Percentiles rank a stretch among this genome's conserved stretches.
Conservation (phyloP, 2,113 vertebrate genomes). For the Triplophysa tibetana region DNA sequence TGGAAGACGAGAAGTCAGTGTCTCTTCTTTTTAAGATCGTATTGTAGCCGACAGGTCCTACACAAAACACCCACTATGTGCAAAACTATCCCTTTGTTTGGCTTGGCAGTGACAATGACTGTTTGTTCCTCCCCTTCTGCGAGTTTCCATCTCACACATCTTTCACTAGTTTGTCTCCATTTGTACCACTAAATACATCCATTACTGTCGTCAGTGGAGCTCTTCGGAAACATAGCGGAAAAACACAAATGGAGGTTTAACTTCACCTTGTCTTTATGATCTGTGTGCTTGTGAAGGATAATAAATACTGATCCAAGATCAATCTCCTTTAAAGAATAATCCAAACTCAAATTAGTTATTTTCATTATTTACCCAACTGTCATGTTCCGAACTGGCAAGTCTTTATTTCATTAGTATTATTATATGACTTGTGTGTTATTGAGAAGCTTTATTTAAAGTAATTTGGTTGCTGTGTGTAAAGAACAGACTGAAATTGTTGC, state of each 20-base stretch:
- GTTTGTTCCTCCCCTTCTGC: constrained; percentile 13
- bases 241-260: background rate
- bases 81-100: constrained; percentile 40
- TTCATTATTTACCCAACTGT: too few species aligned
- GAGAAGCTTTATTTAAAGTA: too few species aligned
- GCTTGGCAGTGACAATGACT: constrained; percentile 32
- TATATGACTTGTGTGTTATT: too few species aligned
- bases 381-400: too few species aligned
- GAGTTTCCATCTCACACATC: constrained; percentile 13
- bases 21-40: constrained; percentile 33
- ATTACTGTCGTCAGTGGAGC: constrained; percentile 25
- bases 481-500: too few species aligned
- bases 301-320: background rate
- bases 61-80: constrained; percentile 49
- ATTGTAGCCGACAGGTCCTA: constrained; percentile 35
- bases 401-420: too few species aligned
- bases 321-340: background rate
- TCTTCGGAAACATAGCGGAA: constrained; percentile 6
- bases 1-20: background rate
- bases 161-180: constrained; percentile 31
- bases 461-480: too few species aligned
- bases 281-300: background rate
- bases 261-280: background rate
- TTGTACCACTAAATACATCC: constrained; percentile 36
- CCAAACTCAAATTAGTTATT: too few species aligned